Evolutionary conservation across 2,888 invertebrate genomes (phyloP), one percentile per base, ranked within the genome.

Genomic region (Galerucella calmariensis): DNA sequence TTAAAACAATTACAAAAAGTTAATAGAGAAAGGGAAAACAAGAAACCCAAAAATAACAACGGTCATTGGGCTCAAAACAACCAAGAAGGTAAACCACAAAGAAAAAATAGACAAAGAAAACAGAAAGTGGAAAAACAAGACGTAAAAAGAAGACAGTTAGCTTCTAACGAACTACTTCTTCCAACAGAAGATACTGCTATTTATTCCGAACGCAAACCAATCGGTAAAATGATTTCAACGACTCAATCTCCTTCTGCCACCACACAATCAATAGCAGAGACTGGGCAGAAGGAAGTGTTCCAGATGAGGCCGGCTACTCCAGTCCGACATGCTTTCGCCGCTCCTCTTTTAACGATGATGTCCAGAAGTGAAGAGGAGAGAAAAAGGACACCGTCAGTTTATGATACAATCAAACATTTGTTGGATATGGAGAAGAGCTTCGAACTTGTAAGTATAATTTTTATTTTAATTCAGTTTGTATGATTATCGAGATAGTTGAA

Each of bases 231-330:
- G 62, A 16, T 46, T n/a, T 70, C 74, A 71, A 78, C 79, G 35
- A 69, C 82, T 12, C 61, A 78, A 27, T 71, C 77, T 20, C 70
- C 76, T 3, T 51, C 61, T 16, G 71, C 59, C 11, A 75, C 82
- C 8, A 77, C 79, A 46, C 82, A 84, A 35, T 75, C 77, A 27
- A 81, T 83, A 51, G 92, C 92, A 0, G 91, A 93, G 82, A 92
- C 92, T 48, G 92, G 92, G 0, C 91, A 93, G 82, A 92, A 92
- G 80, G 93, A 93, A 85, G 89, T 91, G 66, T 91, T 91, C 12
- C 86, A 92, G 81, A 90, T 91, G 73, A 88, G 92, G 77, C 92
- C 92, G 6, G 89, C 90, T 4, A 89, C 90, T 41, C 90, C 90
- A 59, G 87, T 88, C 1, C 85, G 89, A 73, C 88, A 88, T 79